Percentiles rank a stretch among this genome's conserved stretches.
Conservation (phyloP, 2,888 invertebrate species). For the Venusia cambrica region DNA sequence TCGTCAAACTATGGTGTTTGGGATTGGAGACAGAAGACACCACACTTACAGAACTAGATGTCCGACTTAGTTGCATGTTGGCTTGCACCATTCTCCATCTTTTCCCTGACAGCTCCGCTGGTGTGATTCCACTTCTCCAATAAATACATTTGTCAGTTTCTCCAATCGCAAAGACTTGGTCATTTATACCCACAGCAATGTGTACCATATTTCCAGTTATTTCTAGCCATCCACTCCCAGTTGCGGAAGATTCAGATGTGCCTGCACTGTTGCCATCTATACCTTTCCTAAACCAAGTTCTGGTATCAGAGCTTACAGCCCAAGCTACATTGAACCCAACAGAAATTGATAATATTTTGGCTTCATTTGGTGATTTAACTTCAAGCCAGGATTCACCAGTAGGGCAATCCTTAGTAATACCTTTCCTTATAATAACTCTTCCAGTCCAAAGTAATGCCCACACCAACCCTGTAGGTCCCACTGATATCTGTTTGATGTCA, state of each 20-base stretch:
- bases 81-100: constrained; percentile 91
- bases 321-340: constrained; percentile 90
- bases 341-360: constrained; percentile 88
- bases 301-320: constrained; percentile 91
- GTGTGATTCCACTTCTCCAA: constrained; percentile 88
- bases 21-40: constrained; percentile 82
- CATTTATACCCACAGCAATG: constrained; percentile 92
- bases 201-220: constrained; percentile 92
- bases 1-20: constrained; percentile 85
- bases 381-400: constrained; percentile 89
- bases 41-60: constrained; percentile 89
- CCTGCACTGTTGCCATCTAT: constrained; percentile 86
- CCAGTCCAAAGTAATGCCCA: constrained; percentile 95
- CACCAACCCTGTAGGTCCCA: constrained; percentile 91
- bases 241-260: constrained; percentile 87
- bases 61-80: constrained; percentile 90
- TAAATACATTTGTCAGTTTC: constrained; percentile 90
- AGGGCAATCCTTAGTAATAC: constrained; percentile 89
- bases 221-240: constrained; percentile 93
- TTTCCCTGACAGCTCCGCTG: constrained; percentile 90
- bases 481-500: constrained; percentile 92
- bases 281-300: constrained; percentile 93
- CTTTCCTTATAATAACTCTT: constrained; percentile 89
- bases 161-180: constrained; percentile 94
- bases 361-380: constrained; percentile 86